Evolutionary conservation across 2,888 invertebrate species (phyloP).

Genomic region (Torymus texanus): DNA sequence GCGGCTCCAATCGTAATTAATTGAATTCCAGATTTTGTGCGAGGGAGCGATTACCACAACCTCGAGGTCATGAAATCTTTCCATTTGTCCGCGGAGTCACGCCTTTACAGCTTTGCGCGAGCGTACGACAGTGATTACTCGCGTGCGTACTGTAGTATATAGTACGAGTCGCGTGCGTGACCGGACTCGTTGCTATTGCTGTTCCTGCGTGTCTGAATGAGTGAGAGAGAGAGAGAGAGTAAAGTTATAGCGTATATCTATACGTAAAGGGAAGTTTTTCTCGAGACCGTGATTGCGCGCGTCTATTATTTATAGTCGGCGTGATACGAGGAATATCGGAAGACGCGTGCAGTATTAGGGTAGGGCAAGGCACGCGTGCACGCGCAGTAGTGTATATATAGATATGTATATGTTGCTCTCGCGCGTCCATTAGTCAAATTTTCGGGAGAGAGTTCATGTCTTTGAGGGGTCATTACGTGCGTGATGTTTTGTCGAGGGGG

Average conservation of each 20-base stretch:
- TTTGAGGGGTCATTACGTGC: not conserved
- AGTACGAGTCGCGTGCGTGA: constrained; percentile 54
- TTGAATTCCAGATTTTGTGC: not conserved
- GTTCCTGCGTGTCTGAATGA: not conserved
- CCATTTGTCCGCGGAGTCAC: constrained; percentile 59
- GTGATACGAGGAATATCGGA: not conserved
- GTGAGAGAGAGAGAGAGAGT: constrained; percentile 2
- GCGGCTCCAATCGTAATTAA: not conserved
- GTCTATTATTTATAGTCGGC: no score
- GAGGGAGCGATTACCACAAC: not conserved
- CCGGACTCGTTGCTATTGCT: constrained; percentile 49
- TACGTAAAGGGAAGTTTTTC: no score
- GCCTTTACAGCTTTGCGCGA: constrained; percentile 8
- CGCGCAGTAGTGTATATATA: not conserved
- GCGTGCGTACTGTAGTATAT: not conserved
- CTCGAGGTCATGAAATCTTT: constrained; percentile 63
- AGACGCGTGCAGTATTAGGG: not conserved
- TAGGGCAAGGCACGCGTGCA: not conserved
- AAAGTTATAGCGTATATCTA: not conserved
- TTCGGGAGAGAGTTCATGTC: constrained; percentile 8
- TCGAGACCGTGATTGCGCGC: no score
- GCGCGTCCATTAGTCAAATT: constrained; percentile 26
- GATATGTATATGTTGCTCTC: not conserved
- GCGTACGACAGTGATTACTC: constrained; percentile 47
- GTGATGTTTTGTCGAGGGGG: not conserved